Conservation (phyloP, 2,888 invertebrate species). For the Chorisops tibialis region DNA sequence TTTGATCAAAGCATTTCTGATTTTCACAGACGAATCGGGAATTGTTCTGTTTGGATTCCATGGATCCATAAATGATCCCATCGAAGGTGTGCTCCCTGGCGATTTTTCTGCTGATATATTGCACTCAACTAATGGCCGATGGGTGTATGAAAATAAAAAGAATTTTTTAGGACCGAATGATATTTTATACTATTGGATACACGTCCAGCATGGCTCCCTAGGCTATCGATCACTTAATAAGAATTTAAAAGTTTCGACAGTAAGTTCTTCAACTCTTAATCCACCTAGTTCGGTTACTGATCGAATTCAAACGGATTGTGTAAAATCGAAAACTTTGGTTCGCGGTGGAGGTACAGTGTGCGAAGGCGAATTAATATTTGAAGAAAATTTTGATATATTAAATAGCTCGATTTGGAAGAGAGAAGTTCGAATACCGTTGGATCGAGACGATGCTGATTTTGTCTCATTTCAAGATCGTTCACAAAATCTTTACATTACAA, state of each 20-base stretch:
- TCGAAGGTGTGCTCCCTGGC: slow-evolving; percentile 55
- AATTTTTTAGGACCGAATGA: slow-evolving; percentile 56
- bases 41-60: slow-evolving; percentile 62
- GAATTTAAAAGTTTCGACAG: background rate
- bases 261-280: background rate
- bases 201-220: slow-evolving; percentile 54
- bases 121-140: slow-evolving; percentile 52
- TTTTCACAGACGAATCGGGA: slow-evolving; percentile 56
- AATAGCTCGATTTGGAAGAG: slow-evolving; percentile 56
- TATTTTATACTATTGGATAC: slow-evolving; percentile 60
- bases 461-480: slow-evolving; percentile 49
- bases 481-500: slow-evolving; percentile 43
- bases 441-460: slow-evolving; percentile 53
- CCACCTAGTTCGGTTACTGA: background rate
- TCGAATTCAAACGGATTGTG: background rate
- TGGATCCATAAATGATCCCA: slow-evolving; percentile 59
- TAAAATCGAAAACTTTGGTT: slow-evolving; percentile 43
- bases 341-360: slow-evolving; percentile 49
- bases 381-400: slow-evolving; percentile 59
- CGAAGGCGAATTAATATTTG: slow-evolving; percentile 57
- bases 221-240: slow-evolving; percentile 19
- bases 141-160: slow-evolving; percentile 55
- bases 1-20: too few species aligned
- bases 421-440: slow-evolving; percentile 57
- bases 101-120: slow-evolving; percentile 55